These are phyloP conservation scores for Ectemnius cavifrons DNA, from an alignment of 2,888 invertebrate genomes.

Conservation along the genomic window DNA sequence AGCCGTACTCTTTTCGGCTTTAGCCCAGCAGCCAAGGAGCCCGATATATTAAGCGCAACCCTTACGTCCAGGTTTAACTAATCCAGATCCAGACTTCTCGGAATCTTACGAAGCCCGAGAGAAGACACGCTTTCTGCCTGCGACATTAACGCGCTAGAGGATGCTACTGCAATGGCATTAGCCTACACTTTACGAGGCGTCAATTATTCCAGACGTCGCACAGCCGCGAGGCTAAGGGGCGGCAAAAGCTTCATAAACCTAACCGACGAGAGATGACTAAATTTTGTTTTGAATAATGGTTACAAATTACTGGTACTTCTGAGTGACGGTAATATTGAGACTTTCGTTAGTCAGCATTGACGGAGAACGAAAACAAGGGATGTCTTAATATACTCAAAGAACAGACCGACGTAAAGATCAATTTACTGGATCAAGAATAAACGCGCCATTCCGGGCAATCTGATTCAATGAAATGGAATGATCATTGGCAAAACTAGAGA, in stretches of 20 bases:
- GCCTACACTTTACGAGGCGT: constrained; percentile 26
- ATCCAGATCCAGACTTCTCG: constrained; percentile 60
- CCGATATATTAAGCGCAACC: constrained; percentile 57
- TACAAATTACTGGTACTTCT: too few species aligned
- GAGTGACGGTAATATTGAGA: too few species aligned
- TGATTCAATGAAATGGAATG: constrained; percentile 12
- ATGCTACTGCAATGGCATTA: constrained; percentile 36
- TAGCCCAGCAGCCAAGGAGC: constrained; percentile 40
- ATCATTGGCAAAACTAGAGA: constrained; percentile 15
- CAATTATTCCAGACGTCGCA: constrained; percentile 3
- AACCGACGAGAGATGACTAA: background rate
- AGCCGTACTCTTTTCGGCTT: constrained; percentile 31
- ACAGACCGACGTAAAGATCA: background rate
- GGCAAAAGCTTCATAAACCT: background rate
- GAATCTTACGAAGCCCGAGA: constrained; percentile 50
- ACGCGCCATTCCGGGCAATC: background rate
- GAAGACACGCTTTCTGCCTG: constrained; percentile 29
- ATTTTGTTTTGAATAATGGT: too few species aligned
- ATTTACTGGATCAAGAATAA: background rate
- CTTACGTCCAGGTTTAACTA: constrained; percentile 49
- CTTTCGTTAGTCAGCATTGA: too few species aligned
- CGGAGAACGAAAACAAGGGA: too few species aligned
- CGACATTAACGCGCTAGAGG: constrained; percentile 19
- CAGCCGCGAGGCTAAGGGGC: background rate
- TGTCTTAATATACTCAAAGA: too few species aligned